Base-by-base conservation (phyloP, 2,113 vertebrate genomes). In the Entomyzon cyanotis region DNA sequence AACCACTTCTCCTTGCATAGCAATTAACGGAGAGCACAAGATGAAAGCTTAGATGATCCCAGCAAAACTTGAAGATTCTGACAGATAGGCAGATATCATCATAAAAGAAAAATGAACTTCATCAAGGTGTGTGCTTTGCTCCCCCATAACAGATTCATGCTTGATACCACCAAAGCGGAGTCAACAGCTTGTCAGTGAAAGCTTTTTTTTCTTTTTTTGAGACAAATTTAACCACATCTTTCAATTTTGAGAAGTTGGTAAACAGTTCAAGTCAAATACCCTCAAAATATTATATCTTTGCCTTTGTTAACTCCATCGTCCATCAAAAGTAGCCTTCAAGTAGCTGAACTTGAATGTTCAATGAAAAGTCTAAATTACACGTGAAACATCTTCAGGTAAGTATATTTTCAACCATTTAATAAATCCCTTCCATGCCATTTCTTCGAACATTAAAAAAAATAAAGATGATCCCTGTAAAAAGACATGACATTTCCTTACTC, bases 11-110 rank as follows among this genome's bases (percentile, higher is more conserved):
- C 65, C 77, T 71, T 73, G 87, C 74, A 86, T 33, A 94, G 89
- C 73, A 96, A 94, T 87, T 67, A 92, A 82, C 67, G 64, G 42
- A 12, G 77, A 95, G 79, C 24, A 77, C 71, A 89, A 91, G 84
- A 95, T 97, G 86, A 97, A 96, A 96, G 56, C 74, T 93, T 39
- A 91, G 94, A 95, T 69, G 93, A 90, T 49, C 62, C 70, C 17
- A 2, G 78, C 64, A 80, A 87, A 83, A 77, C 65, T 35, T 68
- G 84, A 76, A 89, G 67, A 85, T 90, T 93, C 92, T 94, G 95
- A 93, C 92, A 94, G 89, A 95, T 91, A 78, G 16, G 81, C 47
- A 96, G 93, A 91, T 95, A 94, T 22, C 75, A 92, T 80, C 82
- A 90, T 77, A 56, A 81, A 92, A 85, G 90, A 91, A 89, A 96